A percentile compares a stretch with the other conserved stretches of the same genome.
Conservation (phyloP, 2,888 invertebrate genomes). For the Dyspetes luteomarginatus region DNA sequence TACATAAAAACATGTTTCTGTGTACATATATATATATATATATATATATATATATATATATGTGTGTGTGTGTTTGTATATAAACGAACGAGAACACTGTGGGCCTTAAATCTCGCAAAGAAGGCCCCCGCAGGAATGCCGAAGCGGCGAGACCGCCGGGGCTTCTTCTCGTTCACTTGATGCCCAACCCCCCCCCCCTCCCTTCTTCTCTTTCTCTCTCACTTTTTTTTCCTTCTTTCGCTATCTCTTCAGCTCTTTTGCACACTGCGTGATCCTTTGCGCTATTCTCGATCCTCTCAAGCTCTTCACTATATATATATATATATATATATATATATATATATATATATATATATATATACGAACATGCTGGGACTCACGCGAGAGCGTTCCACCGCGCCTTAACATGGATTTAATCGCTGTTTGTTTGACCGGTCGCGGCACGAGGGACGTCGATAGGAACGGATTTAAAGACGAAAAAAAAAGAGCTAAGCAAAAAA, state of each 20-base stretch:
- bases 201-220: conserved; percentile 30
- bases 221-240: conserved; percentile 47
- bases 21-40: conserved; percentile 20
- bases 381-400: conserved; percentile 57
- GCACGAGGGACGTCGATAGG: conserved; percentile 53
- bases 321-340: conserved; percentile 3
- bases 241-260: conserved; percentile 23
- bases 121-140: conserved; percentile 71
- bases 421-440: conserved; percentile 64
- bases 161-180: conserved; percentile 59
- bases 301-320: not conserved
- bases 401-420: conserved; percentile 72
- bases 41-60: not conserved
- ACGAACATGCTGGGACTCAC: conserved; percentile 24
- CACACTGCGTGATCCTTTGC: conserved; percentile 4
- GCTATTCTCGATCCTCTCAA: conserved; percentile 11
- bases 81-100: conserved; percentile 27
- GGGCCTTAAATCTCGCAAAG: conserved; percentile 72
- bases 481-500: not conserved
- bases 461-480: conserved; percentile 39
- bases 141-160: conserved; percentile 62
- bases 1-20: conserved; percentile 1
- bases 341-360: not conserved
- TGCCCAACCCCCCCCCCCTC: conserved; percentile 35
- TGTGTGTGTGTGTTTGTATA: conserved; percentile 7